Evolutionary conservation across 2,797 vertebrate species (phyloP).

Genomic region (Xiphorhynchus erythropygius): DNA sequence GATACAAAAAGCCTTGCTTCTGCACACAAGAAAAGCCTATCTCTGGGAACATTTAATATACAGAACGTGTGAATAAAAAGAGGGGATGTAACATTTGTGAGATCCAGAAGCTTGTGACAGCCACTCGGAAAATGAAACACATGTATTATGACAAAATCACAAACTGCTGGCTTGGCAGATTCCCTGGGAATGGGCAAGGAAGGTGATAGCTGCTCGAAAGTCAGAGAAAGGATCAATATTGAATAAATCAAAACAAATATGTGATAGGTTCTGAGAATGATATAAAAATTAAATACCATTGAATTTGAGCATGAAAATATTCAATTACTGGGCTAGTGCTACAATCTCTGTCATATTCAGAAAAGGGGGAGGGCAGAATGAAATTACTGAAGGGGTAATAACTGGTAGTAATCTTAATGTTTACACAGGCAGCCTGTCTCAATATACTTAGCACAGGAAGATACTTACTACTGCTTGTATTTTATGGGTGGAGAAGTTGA

Average conservation of each 20-base stretch:
- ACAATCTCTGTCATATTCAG: background rate
- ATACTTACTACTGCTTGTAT: background rate
- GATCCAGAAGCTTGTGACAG: conserved; percentile 59
- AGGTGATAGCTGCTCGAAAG: conserved; percentile 76
- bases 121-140: conserved; percentile 62
- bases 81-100: conserved; percentile 61
- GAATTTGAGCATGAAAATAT: conserved; percentile 61
- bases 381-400: conserved; percentile 52
- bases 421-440: background rate
- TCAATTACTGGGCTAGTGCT: conserved; percentile 49
- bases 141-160: conserved; percentile 75
- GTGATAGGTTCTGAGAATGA: conserved; percentile 73
- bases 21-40: background rate
- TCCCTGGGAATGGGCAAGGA: conserved; percentile 70
- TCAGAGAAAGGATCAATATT: conserved; percentile 76
- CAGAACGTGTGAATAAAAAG: conserved; percentile 33
- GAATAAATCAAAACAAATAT: conserved; percentile 83
- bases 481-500: background rate
- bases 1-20: background rate
- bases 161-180: conserved; percentile 76
- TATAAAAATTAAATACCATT: conserved; percentile 75
- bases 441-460: background rate
- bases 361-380: conserved; percentile 7
- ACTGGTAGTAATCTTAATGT: background rate
- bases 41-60: conserved; percentile 19